Conservation (phyloP, 2,888 invertebrate species). For the Chloroclystis v-ata region DNA sequence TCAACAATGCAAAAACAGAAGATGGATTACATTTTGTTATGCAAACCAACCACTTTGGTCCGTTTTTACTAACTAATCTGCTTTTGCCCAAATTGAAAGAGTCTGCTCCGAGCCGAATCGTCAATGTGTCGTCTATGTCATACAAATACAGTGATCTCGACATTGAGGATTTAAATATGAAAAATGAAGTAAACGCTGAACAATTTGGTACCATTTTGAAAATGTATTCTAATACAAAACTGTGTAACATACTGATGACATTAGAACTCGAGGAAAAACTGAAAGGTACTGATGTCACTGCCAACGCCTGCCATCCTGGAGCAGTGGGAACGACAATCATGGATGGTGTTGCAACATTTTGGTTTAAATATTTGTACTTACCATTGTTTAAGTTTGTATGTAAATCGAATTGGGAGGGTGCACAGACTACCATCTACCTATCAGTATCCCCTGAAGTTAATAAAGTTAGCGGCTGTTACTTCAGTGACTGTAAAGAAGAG, state of each 20-base stretch:
- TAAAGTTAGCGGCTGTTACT: constrained; percentile 79
- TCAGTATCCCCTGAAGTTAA: constrained; percentile 73
- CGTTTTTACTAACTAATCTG: constrained; percentile 82
- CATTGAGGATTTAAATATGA: constrained; percentile 33
- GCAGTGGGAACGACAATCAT: constrained; percentile 69
- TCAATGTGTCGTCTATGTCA: constrained; percentile 57
- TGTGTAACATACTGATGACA: constrained; percentile 81
- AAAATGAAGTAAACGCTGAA: not conserved
- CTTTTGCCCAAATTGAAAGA: constrained; percentile 66
- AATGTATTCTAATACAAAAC: constrained; percentile 79
- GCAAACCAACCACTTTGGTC: constrained; percentile 80
- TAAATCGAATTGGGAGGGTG: constrained; percentile 54
- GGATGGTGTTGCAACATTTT: constrained; percentile 49
- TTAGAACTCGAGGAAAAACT: constrained; percentile 82
- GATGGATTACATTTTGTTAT: constrained; percentile 79
- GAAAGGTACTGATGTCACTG: constrained; percentile 83
- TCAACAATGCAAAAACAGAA: constrained; percentile 65
- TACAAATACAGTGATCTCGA: constrained; percentile 45
- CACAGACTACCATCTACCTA: constrained; percentile 77
- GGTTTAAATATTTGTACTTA: constrained; percentile 41
- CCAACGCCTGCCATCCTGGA: constrained; percentile 89
- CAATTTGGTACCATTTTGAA: constrained; percentile 16
- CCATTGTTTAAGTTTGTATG: constrained; percentile 62
- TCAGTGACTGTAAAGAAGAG: constrained; percentile 72
- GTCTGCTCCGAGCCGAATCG: constrained; percentile 60